A percentile compares a stretch with the other conserved stretches of the same genome.
Evolutionary conservation across 2,888 invertebrate species (phyloP).

Genomic region (Didymodactylos carnosus): DNA sequence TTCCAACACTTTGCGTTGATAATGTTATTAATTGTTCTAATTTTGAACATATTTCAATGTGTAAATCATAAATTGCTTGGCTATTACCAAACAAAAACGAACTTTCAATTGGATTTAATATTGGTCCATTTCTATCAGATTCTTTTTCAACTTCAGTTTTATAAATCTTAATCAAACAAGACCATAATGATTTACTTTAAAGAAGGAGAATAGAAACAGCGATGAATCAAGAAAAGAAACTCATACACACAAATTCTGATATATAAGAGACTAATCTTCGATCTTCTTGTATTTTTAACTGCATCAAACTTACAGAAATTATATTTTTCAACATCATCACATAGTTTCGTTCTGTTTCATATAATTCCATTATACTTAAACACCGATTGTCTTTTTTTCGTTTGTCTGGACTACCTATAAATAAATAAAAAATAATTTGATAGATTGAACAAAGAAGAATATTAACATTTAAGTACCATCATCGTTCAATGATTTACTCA

Average conservation of each 20-base stretch:
- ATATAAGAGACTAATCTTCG: neutral
- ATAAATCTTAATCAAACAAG: constrained; percentile 49
- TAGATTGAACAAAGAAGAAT: no score
- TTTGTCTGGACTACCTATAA: neutral
- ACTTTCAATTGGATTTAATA: constrained; percentile 49
- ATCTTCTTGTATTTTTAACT: neutral
- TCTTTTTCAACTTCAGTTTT: constrained; percentile 74
- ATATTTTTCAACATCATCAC: constrained; percentile 80
- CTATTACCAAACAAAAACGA: constrained; percentile 86
- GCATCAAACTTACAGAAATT: constrained; percentile 44
- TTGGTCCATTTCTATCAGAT: constrained; percentile 49
- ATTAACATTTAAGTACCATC: no score
- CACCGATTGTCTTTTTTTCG: constrained; percentile 16
- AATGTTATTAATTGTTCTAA: constrained; percentile 40
- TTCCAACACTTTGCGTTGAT: constrained; percentile 3
- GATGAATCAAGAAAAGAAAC: no score
- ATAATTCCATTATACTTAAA: constrained; percentile 46
- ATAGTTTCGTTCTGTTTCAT: constrained; percentile 90
- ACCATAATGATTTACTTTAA: no score
- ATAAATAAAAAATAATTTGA: no score
- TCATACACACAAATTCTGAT: no score
- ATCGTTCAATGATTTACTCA: no score
- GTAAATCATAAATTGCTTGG: constrained; percentile 77
- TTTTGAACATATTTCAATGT: constrained; percentile 60
- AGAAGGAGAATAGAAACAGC: no score